Percentiles rank a stretch among this genome's conserved stretches.
phyloP scores from a whole-genome alignment of 1,140 invertebrate genomes.

The Atta texana region DNA sequence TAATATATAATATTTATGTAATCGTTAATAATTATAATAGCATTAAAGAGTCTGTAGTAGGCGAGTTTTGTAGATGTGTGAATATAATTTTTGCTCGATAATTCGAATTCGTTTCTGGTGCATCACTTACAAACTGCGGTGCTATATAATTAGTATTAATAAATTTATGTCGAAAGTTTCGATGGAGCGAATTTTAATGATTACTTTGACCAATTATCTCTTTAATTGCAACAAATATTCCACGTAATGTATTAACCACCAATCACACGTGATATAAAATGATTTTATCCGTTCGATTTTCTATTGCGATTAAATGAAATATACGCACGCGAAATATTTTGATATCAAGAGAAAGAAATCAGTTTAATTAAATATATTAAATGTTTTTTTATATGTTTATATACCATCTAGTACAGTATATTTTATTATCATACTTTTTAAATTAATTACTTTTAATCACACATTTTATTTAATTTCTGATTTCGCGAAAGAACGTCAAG shows the following conservation, averaged over 20 bases:
- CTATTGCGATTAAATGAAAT: slow-evolving; percentile 28
- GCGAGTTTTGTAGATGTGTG: slow-evolving; percentile 79
- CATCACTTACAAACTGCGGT: slow-evolving; percentile 15
- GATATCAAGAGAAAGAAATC: not conserved
- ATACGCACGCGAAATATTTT: slow-evolving; percentile 17
- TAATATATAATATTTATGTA: slow-evolving; percentile 74
- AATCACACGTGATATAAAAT: slow-evolving; percentile 26
- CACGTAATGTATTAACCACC: not conserved
- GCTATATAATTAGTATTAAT: not conserved
- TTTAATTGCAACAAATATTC: slow-evolving; percentile 34
- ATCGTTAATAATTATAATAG: slow-evolving; percentile 79
- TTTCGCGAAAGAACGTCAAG: slow-evolving; percentile 8
- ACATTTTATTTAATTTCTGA: slow-evolving; percentile 1
- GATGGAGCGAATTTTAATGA: not conserved
- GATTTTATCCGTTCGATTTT: slow-evolving; percentile 40
- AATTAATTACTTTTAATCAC: slow-evolving; percentile 31
- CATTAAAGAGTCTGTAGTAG: slow-evolving; percentile 80
- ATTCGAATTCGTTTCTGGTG: slow-evolving; percentile 71
- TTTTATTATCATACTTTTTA: slow-evolving; percentile 19
- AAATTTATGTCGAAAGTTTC: slow-evolving; percentile 2
- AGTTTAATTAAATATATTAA: slow-evolving; percentile 17
- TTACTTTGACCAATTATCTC: slow-evolving; percentile 36
- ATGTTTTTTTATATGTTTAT: not conserved
- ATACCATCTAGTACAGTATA: not conserved
- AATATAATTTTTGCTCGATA: slow-evolving; percentile 75